phyloP scores from a whole-genome alignment of 2,888 invertebrate genomes.

The Choreutis nemorana region DNA sequence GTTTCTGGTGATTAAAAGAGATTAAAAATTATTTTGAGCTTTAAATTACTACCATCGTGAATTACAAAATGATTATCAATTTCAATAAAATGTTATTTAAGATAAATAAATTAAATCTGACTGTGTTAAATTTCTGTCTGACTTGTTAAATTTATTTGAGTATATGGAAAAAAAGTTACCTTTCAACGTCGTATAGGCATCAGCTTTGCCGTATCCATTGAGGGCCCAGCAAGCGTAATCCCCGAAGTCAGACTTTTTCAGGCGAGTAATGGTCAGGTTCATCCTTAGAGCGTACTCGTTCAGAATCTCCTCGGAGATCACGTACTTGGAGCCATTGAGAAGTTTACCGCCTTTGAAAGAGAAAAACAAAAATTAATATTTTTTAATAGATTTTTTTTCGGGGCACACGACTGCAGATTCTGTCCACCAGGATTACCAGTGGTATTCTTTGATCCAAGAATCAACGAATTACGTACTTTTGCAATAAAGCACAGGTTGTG shows the following conservation, averaged over 20 bases:
- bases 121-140: not conserved
- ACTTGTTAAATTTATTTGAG: not conserved
- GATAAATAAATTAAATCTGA: not conserved
- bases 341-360: conserved; percentile 72
- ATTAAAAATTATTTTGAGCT: not conserved
- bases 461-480: no score
- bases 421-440: no score
- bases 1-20: conserved; percentile 40
- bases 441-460: no score
- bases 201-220: conserved; percentile 81
- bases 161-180: no score
- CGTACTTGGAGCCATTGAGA: conserved; percentile 77
- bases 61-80: not conserved
- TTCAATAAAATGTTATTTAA: not conserved
- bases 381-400: no score
- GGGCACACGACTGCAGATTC: no score
- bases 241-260: conserved; percentile 80
- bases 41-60: not conserved
- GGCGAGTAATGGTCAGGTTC: conserved; percentile 79
- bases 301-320: conserved; percentile 74
- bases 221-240: conserved; percentile 81
- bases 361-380: no score
- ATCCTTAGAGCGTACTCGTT: conserved; percentile 82
- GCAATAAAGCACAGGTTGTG: no score
- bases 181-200: conserved; percentile 79